Conservation (phyloP, 92 coral and sea anemone species). For the Umimayanthus kanabou region DNA sequence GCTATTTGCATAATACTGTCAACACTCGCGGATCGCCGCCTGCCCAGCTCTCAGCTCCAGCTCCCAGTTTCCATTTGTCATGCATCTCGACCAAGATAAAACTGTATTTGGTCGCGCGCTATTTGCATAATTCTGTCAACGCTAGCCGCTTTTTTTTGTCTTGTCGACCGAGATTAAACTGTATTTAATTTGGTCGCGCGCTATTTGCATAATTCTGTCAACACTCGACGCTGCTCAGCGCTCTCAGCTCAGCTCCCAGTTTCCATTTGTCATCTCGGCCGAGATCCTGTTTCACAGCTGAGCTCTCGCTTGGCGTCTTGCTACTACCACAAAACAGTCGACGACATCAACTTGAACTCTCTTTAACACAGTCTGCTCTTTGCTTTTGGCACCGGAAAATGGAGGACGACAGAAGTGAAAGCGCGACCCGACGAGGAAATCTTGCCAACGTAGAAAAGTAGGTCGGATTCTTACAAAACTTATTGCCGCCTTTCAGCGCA, state of each 20-base stretch:
- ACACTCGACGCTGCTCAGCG: background rate
- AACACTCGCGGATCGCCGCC: background rate
- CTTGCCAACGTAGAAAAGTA: conserved; percentile 37
- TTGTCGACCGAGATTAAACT: background rate
- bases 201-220: conserved; percentile 40
- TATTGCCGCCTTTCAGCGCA: background rate
- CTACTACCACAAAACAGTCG: conserved; percentile 5
- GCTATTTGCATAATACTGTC: conserved; percentile 37
- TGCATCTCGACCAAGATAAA: no score
- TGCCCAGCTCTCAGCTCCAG: conserved; percentile 13
- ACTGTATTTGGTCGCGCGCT: conserved; percentile 20
- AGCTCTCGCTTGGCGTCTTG: background rate
- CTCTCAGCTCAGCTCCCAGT: background rate
- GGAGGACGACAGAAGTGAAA: conserved; percentile 19
- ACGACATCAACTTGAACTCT: background rate
- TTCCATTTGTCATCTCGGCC: background rate
- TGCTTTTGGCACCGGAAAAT: background rate
- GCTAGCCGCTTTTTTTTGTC: background rate
- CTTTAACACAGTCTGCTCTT: background rate
- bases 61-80: background rate
- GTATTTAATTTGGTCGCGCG: conserved; percentile 15
- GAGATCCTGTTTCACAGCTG: background rate
- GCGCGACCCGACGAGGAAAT: conserved; percentile 26
- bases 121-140: conserved; percentile 41
- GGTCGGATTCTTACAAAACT: background rate